Percentiles rank a stretch among this genome's conserved stretches.
Evolutionary conservation across 2,113 vertebrate species (phyloP).

Genomic region (Clinocottus analis): DNA sequence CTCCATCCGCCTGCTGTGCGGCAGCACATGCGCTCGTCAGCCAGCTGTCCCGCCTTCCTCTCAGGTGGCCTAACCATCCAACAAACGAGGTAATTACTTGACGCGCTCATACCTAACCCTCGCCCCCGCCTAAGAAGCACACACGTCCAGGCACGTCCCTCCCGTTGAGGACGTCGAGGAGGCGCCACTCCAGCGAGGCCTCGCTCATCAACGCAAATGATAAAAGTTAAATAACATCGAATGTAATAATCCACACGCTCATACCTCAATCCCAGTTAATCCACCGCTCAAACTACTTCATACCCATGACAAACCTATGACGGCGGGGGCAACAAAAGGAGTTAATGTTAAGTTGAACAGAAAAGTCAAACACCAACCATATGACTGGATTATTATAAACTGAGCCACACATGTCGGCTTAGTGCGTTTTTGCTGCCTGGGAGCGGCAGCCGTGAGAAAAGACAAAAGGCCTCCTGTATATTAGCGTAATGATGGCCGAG

Average conservation of each 20-base stretch:
- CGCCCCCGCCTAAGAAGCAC: slow-evolving; percentile 20
- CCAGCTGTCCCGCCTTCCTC: slow-evolving; percentile 48
- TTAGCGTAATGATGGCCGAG: not conserved
- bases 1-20: slow-evolving; percentile 46
- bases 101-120: slow-evolving; percentile 20
- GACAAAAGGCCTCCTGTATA: slow-evolving; percentile 51
- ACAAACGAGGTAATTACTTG: slow-evolving; percentile 28
- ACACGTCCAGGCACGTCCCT: slow-evolving; percentile 1
- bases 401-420: slow-evolving; percentile 25
- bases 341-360: slow-evolving; percentile 25
- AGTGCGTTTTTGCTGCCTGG: slow-evolving; percentile 2
- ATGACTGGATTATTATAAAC: slow-evolving; percentile 58
- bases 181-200: no score
- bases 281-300: slow-evolving; percentile 25
- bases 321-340: slow-evolving; percentile 52
- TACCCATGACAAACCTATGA: slow-evolving; percentile 38
- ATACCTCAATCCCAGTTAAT: slow-evolving; percentile 44
- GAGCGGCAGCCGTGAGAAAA: not conserved
- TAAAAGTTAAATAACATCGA: not conserved
- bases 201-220: no score
- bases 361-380: slow-evolving; percentile 55
- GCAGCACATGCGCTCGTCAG: slow-evolving; percentile 16
- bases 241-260: slow-evolving; percentile 25
- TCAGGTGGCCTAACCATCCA: slow-evolving; percentile 35
- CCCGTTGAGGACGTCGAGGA: slow-evolving; percentile 14